Base-by-base conservation (phyloP, 2,797 vertebrate species). In the Anolis apletophallus region DNA sequence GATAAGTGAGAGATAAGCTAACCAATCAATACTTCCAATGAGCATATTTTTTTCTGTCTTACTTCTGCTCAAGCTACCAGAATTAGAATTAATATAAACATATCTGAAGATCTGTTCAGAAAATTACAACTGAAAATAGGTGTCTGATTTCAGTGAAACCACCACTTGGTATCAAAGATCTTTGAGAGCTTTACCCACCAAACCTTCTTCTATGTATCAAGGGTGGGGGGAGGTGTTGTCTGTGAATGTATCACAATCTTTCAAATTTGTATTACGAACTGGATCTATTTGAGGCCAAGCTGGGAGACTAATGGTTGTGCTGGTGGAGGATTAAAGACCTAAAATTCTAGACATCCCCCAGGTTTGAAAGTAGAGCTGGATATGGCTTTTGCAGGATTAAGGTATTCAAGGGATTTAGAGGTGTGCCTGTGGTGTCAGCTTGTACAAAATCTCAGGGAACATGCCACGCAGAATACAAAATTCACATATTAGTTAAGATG, bases 321-420 rank as follows among this genome's bases (percentile, higher is more conserved):
- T 80, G 36, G 84, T 61, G 77, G 73, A 61, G 54, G 84, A 85
- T 85, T 85, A 85, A 55, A 73, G 52, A 52, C 68, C 68, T 72
- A 73, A 71, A 80, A 72, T 85, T 85, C 76, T 80, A 80, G 36
- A 80, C 80, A 85, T 85, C 67, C 77, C 84, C 61, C 54, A 26
- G 21, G 67, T 72, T 85, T 80, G 29, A 80, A 80, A 80, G 84
- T 61, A 52, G 68, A 73, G 84, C 36, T 32, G 54, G 68, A 80
- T 73, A 73, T 61, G 54, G 84, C 73, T 80, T 29, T 85, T 85
- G 68, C 68, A 73, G 68, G 84, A 85, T 85, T 85, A 85, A 85
- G 77, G 36, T 80, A 72, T 80, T 80, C 29, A 64, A 73, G 36
- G 55, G 76, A 80, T 72, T 85, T 85, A 73, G 29, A 85, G 52